Evolutionary conservation across 2,888 invertebrate species (phyloP).

Genomic region (Argyresthia albistria): DNA sequence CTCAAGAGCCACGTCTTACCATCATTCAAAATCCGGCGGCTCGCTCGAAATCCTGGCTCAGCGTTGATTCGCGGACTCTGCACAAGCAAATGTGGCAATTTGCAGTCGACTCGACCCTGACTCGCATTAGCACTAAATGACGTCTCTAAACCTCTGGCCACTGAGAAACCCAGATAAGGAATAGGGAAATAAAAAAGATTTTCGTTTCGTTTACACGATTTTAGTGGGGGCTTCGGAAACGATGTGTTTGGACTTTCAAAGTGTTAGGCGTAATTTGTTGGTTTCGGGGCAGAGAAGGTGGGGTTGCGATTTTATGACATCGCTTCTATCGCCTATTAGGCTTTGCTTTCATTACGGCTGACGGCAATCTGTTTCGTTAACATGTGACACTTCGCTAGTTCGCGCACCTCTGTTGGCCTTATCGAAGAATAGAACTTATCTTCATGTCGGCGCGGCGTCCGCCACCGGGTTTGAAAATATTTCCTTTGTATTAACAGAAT

Average conservation of each 20-base stretch:
- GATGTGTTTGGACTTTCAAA: constrained; percentile 6
- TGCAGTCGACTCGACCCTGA: constrained; percentile 57
- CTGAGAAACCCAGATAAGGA: constrained; percentile 44
- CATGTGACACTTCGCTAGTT: too few relatives aligned
- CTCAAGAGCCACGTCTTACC: neutral
- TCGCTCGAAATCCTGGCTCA: constrained; percentile 21
- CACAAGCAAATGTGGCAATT: constrained; percentile 59
- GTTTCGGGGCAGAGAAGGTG: neutral
- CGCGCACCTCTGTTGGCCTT: too few relatives aligned
- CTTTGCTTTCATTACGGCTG: too few relatives aligned
- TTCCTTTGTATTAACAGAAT: too few relatives aligned
- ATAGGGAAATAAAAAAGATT: constrained; percentile 51
- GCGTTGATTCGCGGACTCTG: constrained; percentile 22
- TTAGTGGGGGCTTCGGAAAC: constrained; percentile 16
- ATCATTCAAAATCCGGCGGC: constrained; percentile 16
- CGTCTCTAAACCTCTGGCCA: constrained; percentile 51
- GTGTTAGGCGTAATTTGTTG: neutral
- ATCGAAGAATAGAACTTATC: too few relatives aligned
- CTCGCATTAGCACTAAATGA: constrained; percentile 69
- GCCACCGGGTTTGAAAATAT: too few relatives aligned
- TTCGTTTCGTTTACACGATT: constrained; percentile 30
- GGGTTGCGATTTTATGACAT: too few relatives aligned
- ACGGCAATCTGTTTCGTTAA: too few relatives aligned
- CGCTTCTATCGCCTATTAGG: too few relatives aligned
- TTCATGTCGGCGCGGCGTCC: too few relatives aligned